Evolutionary conservation across 2,797 vertebrate species (phyloP).

Genomic region (Pangasius krempfi): DNA sequence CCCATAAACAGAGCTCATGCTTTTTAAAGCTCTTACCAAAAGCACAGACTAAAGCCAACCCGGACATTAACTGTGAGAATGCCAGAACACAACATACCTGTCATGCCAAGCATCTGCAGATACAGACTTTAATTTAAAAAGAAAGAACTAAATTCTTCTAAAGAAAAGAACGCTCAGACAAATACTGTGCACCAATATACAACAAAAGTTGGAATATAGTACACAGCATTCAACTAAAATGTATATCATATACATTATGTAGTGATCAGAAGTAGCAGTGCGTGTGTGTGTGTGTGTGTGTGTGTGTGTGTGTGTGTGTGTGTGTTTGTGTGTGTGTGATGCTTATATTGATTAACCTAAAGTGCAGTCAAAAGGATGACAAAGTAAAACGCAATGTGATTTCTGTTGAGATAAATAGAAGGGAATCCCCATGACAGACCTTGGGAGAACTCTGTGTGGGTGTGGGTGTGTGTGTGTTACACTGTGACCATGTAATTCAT

Average conservation of each 20-base stretch:
- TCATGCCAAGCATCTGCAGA: neutral
- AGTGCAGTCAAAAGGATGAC: neutral
- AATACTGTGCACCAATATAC: neutral
- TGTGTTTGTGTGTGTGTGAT: neutral
- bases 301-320: neutral
- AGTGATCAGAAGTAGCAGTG: neutral
- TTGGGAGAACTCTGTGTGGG: neutral
- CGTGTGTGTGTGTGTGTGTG: neutral
- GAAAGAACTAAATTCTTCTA: neutral
- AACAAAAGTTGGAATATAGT: neutral
- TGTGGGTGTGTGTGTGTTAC: neutral
- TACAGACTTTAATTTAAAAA: neutral
- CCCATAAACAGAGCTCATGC: conserved; percentile 18
- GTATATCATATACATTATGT: neutral
- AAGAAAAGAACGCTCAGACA: neutral
- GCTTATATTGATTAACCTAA: neutral
- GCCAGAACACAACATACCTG: neutral
- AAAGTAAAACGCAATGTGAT: neutral
- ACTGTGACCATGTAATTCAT: conserved; percentile 4
- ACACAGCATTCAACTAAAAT: neutral
- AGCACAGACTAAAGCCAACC: conserved; percentile 18
- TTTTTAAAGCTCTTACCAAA: conserved; percentile 37
- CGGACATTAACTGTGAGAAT: conserved; percentile 5
- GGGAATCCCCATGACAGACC: conserved; percentile 33
- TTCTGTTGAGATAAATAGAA: conserved; percentile 15